Conservation (phyloP, 2,888 invertebrate genomes). For the Agonopterix heracliana region DNA sequence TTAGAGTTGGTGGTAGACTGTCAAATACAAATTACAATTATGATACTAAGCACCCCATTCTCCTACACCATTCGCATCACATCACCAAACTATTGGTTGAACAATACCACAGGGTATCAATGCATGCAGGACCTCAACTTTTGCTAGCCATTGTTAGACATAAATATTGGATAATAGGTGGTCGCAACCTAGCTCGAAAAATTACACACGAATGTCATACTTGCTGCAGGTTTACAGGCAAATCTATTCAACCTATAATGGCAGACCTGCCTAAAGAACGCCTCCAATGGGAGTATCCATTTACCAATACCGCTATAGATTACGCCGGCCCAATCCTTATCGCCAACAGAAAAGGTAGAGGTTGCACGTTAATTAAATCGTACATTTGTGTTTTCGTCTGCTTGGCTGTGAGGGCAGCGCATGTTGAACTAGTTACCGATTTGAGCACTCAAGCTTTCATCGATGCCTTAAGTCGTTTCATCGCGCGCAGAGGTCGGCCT, state of each 20-base stretch:
- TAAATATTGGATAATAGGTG: not conserved
- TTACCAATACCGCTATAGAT: slow-evolving; percentile 4
- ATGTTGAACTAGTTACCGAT: no score
- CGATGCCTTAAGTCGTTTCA: no score
- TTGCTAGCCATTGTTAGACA: not conserved
- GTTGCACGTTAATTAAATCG: slow-evolving; percentile 4
- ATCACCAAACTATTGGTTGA: not conserved
- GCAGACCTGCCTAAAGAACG: slow-evolving; percentile 3
- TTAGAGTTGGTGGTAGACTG: not conserved
- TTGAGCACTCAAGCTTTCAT: no score
- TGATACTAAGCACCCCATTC: not conserved
- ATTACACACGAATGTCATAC: not conserved
- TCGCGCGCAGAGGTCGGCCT: no score
- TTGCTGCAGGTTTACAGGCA: not conserved
- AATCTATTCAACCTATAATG: slow-evolving; percentile 5
- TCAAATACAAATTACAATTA: not conserved
- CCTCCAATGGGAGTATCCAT: slow-evolving; percentile 3
- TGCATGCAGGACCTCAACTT: not conserved
- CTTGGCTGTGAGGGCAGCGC: no score
- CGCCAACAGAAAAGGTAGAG: no score
- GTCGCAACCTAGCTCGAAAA: not conserved
- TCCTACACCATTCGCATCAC: not conserved
- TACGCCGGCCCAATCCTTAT: slow-evolving; percentile 8
- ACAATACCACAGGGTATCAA: not conserved
- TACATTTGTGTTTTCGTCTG: no score